Evolutionary conservation across 2,888 invertebrate species (phyloP).

Genomic region (Creontiades dilutus): DNA sequence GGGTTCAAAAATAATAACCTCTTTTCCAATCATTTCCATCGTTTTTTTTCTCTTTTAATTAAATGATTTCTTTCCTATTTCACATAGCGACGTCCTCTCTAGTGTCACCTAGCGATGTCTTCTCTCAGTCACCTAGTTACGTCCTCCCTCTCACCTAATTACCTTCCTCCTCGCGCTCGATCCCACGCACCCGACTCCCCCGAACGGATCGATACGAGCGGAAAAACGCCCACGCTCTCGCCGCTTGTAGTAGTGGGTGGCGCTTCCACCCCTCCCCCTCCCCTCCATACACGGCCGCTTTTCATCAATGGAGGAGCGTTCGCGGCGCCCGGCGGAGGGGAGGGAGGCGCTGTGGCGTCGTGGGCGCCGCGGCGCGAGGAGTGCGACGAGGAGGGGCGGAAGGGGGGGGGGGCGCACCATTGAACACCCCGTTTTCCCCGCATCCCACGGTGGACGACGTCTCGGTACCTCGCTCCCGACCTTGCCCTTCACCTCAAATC

Average conservation of each 20-base stretch:
- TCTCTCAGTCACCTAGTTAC: background rate
- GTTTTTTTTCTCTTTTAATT: no score
- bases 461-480: background rate
- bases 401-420: background rate
- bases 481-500: background rate
- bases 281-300: background rate
- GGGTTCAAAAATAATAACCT: no score
- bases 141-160: background rate
- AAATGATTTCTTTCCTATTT: background rate
- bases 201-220: background rate
- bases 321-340: conserved; percentile 6
- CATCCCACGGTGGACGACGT: background rate
- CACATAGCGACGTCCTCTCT: background rate
- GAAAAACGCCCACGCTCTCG: background rate
- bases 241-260: conserved; percentile 41
- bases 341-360: background rate
- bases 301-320: background rate
- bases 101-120: background rate
- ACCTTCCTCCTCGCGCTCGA: background rate
- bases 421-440: conserved; percentile 11
- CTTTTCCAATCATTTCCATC: no score
- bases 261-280: background rate
- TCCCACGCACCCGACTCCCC: background rate
- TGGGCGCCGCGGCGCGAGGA: background rate
- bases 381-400: background rate